These are phyloP conservation scores for Amblyjoppa proteus DNA, from an alignment of 2,888 invertebrate genomes.

Conservation along the genomic window DNA sequence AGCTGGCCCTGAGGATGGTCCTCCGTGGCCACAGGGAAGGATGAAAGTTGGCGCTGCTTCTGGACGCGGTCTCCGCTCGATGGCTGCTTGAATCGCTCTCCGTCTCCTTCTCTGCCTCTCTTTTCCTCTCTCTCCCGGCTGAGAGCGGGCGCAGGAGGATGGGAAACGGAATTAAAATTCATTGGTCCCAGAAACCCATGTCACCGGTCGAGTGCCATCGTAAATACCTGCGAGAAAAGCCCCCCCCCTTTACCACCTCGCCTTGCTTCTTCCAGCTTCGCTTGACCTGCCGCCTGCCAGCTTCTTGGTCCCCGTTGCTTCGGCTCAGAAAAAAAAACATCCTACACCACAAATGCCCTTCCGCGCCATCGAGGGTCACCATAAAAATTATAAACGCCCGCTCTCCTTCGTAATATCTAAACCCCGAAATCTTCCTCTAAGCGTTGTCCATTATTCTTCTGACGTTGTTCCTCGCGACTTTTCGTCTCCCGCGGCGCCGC, in stretches of 20 bases:
- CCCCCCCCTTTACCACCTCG: conserved; percentile 40
- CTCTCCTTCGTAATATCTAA: conserved; percentile 75
- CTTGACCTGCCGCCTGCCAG: conserved; percentile 49
- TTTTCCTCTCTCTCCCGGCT: conserved; percentile 27
- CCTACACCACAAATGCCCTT: conserved; percentile 62
- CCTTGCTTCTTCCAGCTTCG: conserved; percentile 35
- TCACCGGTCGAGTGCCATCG: conserved; percentile 84
- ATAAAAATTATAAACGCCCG: conserved; percentile 80
- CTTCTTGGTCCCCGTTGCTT: conserved; percentile 33
- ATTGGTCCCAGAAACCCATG: conserved; percentile 84
- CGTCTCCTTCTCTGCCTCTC: background rate
- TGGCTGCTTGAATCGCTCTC: conserved; percentile 26
- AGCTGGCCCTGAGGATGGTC: conserved; percentile 39
- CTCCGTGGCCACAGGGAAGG: conserved; percentile 53
- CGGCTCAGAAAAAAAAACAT: conserved; percentile 12
- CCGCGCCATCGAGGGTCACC: conserved; percentile 74
- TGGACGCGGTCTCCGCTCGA: conserved; percentile 40
- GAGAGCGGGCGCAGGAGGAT: conserved; percentile 62
- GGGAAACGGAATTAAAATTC: conserved; percentile 83
- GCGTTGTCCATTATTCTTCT: conserved; percentile 40
- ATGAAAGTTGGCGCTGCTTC: conserved; percentile 73
- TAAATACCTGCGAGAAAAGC: conserved; percentile 81
- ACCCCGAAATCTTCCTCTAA: conserved; percentile 69
- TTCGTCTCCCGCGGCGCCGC: background rate
- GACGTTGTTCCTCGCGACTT: conserved; percentile 1